A percentile compares a stretch with the other conserved stretches of the same genome.
Evolutionary conservation across 2,113 vertebrate species (phyloP).

Genomic region (Crypturellus undulatus): DNA sequence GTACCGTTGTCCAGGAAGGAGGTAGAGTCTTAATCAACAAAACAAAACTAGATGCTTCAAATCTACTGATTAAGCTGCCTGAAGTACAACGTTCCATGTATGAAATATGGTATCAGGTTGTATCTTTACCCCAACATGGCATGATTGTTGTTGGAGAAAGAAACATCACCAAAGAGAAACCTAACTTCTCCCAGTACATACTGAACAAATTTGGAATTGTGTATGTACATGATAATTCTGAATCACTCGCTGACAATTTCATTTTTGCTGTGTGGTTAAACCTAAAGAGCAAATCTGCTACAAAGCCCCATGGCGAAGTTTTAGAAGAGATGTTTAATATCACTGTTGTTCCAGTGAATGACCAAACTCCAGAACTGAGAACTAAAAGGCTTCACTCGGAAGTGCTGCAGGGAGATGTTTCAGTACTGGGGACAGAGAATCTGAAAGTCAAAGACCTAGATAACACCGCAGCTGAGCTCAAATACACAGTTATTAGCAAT

Average conservation of each 20-base stretch:
- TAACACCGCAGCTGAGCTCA: constrained; percentile 84
- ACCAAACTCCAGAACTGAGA: constrained; percentile 87
- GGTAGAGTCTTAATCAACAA: constrained; percentile 83
- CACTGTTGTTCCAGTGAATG: constrained; percentile 85
- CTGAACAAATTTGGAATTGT: constrained; percentile 87
- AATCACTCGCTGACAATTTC: constrained; percentile 85
- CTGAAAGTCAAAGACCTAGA: constrained; percentile 88
- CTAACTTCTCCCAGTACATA: constrained; percentile 89
- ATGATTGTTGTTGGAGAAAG: constrained; percentile 85
- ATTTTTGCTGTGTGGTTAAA: constrained; percentile 87
- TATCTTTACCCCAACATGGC: constrained; percentile 83
- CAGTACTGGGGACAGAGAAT: constrained; percentile 79
- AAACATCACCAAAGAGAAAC: constrained; percentile 88
- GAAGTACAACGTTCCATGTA: constrained; percentile 76
- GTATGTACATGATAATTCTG: constrained; percentile 89
- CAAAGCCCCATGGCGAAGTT: constrained; percentile 76
- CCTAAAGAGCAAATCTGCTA: constrained; percentile 80
- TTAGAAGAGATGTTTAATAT: constrained; percentile 89
- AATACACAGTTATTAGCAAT: constrained; percentile 82
- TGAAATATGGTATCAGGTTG: constrained; percentile 92
- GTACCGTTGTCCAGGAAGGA: constrained; percentile 86
- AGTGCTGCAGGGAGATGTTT: constrained; percentile 83
- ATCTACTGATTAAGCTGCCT: constrained; percentile 86
- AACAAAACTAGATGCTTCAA: constrained; percentile 87
- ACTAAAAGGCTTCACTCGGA: constrained; percentile 84